phyloP scores from a whole-genome alignment of 2,113 vertebrate genomes.

The Empidonax alnorum region DNA sequence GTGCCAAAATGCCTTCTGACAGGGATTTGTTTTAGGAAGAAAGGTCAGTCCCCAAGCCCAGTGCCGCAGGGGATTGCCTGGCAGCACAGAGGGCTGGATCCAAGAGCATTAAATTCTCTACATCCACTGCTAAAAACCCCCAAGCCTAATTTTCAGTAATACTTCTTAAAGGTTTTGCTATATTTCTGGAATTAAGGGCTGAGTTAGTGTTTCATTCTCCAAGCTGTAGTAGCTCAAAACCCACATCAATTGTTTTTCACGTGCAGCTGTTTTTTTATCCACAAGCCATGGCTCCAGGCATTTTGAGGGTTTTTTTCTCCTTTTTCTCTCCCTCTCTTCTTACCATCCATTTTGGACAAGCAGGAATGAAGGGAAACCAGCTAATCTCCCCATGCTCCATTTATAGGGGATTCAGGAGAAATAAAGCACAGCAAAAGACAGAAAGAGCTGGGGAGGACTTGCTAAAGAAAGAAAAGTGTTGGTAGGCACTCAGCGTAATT shows the following conservation, averaged over 20 bases:
- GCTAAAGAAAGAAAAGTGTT: constrained; percentile 7
- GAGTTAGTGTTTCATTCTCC: constrained; percentile 39
- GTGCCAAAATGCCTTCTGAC: not conserved
- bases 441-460: not conserved
- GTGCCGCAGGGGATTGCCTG: not conserved
- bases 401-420: not conserved
- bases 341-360: constrained; percentile 59
- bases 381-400: constrained; percentile 61
- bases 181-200: not conserved
- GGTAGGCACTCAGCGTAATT: not conserved
- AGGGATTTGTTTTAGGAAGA: not conserved
- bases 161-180: not conserved
- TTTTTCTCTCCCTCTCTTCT: not conserved
- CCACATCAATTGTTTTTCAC: constrained; percentile 55
- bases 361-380: constrained; percentile 73
- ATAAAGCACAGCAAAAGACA: not conserved
- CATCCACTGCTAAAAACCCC: not conserved
- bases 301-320: not conserved
- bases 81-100: not conserved
- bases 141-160: not conserved
- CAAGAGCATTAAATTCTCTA: not conserved
- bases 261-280: constrained; percentile 64
- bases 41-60: not conserved
- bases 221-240: constrained; percentile 23
- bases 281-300: constrained; percentile 51